Percentiles rank a stretch among this genome's conserved stretches.
These are phyloP conservation scores for Trachelipus rathkii DNA, from an alignment of 1,140 invertebrate species.

Conservation along the genomic window DNA sequence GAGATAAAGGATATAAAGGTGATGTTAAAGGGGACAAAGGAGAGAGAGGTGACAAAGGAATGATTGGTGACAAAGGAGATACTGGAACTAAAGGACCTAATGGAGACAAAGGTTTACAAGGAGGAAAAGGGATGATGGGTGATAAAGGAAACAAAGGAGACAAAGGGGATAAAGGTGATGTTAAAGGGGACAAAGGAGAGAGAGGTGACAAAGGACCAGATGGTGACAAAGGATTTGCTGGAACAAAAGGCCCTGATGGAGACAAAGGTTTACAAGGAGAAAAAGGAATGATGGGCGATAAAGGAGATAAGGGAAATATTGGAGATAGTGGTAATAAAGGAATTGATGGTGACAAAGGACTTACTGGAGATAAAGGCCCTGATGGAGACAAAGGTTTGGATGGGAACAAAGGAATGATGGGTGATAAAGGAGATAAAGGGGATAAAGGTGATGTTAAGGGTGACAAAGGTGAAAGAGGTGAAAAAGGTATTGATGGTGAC, in stretches of 20 bases:
- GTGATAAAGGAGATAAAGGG: not conserved
- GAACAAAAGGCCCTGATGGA: not conserved
- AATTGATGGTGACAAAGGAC: constrained; percentile 1
- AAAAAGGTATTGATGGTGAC: no score
- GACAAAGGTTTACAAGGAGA: constrained; percentile 17
- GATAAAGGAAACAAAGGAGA: no score
- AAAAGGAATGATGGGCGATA: constrained; percentile 16
- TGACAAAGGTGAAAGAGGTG: no score
- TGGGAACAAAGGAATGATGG: not conserved
- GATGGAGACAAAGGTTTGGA: not conserved
- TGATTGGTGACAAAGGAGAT: not conserved
- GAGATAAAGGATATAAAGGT: constrained; percentile 12
- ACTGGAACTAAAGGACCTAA: constrained; percentile 6
- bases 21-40: not conserved
- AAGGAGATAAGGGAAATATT: constrained; percentile 18
- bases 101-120: not conserved
- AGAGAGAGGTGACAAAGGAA: constrained; percentile 5
- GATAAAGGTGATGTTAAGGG: no score
- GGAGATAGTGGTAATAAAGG: constrained; percentile 17
- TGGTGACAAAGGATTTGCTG: not conserved
- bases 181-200: not conserved
- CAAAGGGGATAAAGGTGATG: no score
- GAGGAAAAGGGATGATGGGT: no score
- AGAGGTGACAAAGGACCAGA: not conserved
- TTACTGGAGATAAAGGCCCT: not conserved